phyloP scores from a whole-genome alignment of 2,113 vertebrate species.

The Neogobius melanostomus region DNA sequence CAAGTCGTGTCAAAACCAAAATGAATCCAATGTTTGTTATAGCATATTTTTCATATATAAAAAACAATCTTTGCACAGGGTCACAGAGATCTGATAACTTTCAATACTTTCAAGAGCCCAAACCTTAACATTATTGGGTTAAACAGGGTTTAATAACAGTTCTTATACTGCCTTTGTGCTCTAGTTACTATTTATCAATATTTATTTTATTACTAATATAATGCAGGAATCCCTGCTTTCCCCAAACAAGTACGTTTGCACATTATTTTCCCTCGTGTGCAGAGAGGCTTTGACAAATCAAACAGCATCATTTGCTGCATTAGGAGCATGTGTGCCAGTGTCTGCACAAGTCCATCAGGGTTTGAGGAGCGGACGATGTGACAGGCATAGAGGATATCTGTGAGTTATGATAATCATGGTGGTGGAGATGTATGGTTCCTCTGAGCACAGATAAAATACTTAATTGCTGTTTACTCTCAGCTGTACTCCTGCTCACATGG shows the following conservation, averaged over 20 bases:
- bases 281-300: conserved; percentile 53
- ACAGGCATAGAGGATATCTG: conserved; percentile 60
- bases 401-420: conserved; percentile 61
- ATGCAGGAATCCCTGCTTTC: no score
- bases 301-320: conserved; percentile 60
- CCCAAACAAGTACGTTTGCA: no score
- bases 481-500: conserved; percentile 56
- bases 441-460: conserved; percentile 64
- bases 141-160: no score
- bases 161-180: neutral
- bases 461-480: conserved; percentile 74
- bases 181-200: no score
- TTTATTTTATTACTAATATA: no score
- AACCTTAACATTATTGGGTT: no score
- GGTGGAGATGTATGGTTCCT: conserved; percentile 59
- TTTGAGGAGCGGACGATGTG: conserved; percentile 65
- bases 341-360: conserved; percentile 62
- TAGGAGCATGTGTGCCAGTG: conserved; percentile 55
- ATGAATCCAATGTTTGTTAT: no score
- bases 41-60: no score
- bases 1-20: no score
- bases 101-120: no score
- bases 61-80: no score
- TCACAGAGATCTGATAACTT: no score
- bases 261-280: neutral